Evolutionary conservation across 2,888 invertebrate species (phyloP).

Genomic region (Himalopsyche anomala): DNA sequence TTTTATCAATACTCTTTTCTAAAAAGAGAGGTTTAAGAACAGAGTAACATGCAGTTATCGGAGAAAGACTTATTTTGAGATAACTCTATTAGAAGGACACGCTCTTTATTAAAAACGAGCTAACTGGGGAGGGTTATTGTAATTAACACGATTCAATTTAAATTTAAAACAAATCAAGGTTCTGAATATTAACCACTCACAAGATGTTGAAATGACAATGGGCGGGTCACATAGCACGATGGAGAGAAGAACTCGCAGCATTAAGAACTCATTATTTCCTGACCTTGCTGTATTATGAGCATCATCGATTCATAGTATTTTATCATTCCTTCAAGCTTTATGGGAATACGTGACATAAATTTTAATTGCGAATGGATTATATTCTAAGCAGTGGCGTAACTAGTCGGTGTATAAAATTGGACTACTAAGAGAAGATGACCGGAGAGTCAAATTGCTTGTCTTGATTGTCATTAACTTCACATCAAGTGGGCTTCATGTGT

Average conservation of each 20-base stretch:
- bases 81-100: no score
- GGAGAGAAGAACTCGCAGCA: neutral
- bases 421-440: no score
- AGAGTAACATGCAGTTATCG: no score
- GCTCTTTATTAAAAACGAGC: no score
- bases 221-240: neutral
- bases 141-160: conserved; percentile 13
- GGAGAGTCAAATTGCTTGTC: no score
- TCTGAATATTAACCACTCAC: neutral
- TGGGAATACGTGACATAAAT: conserved; percentile 9
- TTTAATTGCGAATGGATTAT: neutral
- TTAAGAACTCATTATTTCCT: neutral
- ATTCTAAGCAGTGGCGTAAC: no score
- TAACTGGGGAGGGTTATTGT: neutral
- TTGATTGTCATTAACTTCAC: no score
- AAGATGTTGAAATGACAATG: conserved; percentile 10
- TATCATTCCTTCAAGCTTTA: neutral
- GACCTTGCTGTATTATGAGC: neutral
- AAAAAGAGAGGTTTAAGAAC: no score
- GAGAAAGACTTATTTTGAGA: no score
- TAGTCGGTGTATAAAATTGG: no score
- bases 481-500: no score
- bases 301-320: neutral
- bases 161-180: conserved; percentile 22
- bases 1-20: no score